phyloP scores from a whole-genome alignment of 1,140 invertebrate genomes.

The Ostrea edulis region DNA sequence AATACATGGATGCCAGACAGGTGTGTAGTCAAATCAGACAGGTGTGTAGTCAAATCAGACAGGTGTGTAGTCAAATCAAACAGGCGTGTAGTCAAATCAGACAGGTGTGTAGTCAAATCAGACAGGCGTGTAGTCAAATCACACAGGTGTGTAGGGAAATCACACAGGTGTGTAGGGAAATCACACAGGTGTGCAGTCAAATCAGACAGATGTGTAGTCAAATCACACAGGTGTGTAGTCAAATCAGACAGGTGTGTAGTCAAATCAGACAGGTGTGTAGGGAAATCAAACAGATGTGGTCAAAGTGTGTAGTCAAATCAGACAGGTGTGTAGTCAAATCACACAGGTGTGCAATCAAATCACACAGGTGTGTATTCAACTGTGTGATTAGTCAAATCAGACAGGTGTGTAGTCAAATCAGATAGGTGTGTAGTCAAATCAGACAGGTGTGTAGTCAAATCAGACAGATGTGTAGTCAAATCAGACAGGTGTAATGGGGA shows the following conservation, averaged over 20 bases:
- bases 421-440: background rate
- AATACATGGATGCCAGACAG: slow-evolving; percentile 17
- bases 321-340: too few species aligned
- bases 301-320: too few species aligned
- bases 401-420: background rate
- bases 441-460: background rate
- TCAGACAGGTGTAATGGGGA: background rate
- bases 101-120: background rate
- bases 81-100: background rate
- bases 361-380: background rate
- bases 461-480: background rate
- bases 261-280: too few species aligned
- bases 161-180: background rate
- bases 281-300: too few species aligned
- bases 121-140: background rate
- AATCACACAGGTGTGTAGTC: too few species aligned
- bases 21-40: background rate
- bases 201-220: too few species aligned
- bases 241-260: too few species aligned
- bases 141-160: background rate
- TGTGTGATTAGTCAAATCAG: background rate
- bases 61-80: background rate
- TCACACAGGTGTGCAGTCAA: too few species aligned
- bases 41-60: background rate
- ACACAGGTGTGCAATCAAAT: background rate